phyloP scores from a whole-genome alignment of 2,797 vertebrate genomes.

The Synanceia verrucosa region DNA sequence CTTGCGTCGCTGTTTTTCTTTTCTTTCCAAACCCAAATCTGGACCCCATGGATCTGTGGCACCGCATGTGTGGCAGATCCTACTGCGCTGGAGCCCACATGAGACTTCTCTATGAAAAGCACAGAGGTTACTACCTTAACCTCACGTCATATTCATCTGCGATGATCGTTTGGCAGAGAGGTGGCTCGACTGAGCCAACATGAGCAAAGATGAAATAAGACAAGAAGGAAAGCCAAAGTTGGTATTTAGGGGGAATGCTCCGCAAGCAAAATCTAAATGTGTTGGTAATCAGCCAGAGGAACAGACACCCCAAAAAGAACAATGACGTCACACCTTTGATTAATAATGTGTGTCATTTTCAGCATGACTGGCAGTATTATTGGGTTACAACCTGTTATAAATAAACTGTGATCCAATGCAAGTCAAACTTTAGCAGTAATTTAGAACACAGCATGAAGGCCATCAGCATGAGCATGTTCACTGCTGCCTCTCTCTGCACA shows the following conservation, averaged over 20 bases:
- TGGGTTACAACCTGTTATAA: neutral
- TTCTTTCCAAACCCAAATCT: neutral
- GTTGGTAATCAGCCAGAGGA: constrained; percentile 4
- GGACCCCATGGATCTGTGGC: constrained; percentile 16
- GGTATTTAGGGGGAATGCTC: constrained; percentile 36
- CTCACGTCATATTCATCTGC: constrained; percentile 13
- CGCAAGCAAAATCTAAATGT: constrained; percentile 1
- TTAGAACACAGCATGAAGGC: neutral
- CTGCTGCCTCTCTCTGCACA: neutral
- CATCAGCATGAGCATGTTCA: neutral
- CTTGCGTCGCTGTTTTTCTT: constrained; percentile 12
- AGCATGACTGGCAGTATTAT: neutral
- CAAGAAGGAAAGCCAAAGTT: constrained; percentile 20
- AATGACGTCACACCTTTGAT: neutral
- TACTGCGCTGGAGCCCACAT: neutral
- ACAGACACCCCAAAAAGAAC: neutral
- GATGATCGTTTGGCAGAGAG: constrained; percentile 15
- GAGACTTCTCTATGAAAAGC: constrained; percentile 8
- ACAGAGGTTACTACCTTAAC: neutral
- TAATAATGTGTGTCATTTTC: neutral
- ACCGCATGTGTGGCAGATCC: constrained; percentile 5
- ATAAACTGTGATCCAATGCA: neutral
- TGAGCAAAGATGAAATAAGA: constrained; percentile 11
- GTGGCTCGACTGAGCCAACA: constrained; percentile 1
- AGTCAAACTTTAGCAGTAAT: neutral